Evolutionary conservation across 2,113 vertebrate species (phyloP), one percentile per base, ranked within the genome.

Genomic region (Gorsachius goisagi): DNA sequence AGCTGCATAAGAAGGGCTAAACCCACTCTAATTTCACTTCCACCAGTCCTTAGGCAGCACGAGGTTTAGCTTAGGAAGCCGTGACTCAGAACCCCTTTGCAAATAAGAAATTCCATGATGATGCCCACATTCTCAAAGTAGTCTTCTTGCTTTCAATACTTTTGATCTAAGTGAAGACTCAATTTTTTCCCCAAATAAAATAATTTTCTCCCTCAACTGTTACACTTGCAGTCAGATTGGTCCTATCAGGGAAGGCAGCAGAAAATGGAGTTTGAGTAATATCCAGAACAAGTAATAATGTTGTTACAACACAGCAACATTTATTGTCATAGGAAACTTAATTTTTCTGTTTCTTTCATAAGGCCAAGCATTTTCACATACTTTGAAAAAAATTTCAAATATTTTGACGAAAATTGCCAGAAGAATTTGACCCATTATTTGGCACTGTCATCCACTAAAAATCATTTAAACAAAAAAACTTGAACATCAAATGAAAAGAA

Each of bases 71-170:
- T 71, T 15, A 9, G 0, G 11, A 62, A 71, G 39, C 18, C 1
- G 0, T 22, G 16, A 15, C 32, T 77, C 60, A 52, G 59, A 82
- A 72, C 33, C 28, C 27, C 30, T 24, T 0, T 0, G 28, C 27
- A 28, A 80, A 45, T 5, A 1, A 7, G 55, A 71, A 33, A 50
- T 39, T 47, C 74, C 72, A 49, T 10, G 17, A 2, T 8, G 45
- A 76, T 44, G 35, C 6, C 33, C 49, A 47, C 56, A 30, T 26
- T 56, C 73, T 44, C 52, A 41, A 63, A 52, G 39, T 7, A 7
- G 2, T 37, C 19, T 11, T 58, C 60, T 78, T 60, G 20, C 23
- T 87, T 84, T 52, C 9, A 3, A 37, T 30, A 9, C 9, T 37
- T 80, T 9, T 16, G 41, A 33, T 47, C 53, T 17, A 69, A 53